Percentiles rank a stretch among this genome's conserved stretches.
These are phyloP conservation scores for Magallana gigas DNA, from an alignment of 1,140 invertebrate genomes.

Conservation along the genomic window DNA sequence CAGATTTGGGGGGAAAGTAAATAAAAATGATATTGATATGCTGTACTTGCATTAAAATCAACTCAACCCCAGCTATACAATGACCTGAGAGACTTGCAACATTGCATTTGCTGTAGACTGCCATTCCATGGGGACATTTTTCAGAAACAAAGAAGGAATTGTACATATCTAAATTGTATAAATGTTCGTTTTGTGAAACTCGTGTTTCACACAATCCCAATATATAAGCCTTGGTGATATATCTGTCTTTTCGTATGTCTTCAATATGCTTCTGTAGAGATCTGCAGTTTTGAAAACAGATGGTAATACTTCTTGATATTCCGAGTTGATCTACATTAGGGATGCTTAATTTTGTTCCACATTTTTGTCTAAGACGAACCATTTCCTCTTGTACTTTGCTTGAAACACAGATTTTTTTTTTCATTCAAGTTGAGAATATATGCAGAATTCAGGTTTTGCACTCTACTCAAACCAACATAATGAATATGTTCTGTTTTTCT, in stretches of 20 bases:
- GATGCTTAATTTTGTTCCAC: not conserved
- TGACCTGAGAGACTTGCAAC: not conserved
- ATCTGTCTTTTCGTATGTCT: conserved; percentile 31
- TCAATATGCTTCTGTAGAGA: conserved; percentile 45
- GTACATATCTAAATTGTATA: not conserved
- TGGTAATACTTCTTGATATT: not conserved
- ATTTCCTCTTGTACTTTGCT: conserved; percentile 25
- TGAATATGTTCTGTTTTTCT: conserved; percentile 49
- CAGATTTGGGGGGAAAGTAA: conserved; percentile 22
- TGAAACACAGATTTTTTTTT: conserved; percentile 38
- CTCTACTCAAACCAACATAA: conserved; percentile 50
- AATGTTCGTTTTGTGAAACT: conserved; percentile 39
- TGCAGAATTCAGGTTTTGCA: conserved; percentile 31
- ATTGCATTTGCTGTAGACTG: conserved; percentile 6
- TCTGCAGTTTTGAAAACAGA: conserved; percentile 45
- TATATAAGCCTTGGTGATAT: conserved; percentile 15
- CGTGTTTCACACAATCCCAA: conserved; percentile 43
- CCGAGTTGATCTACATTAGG: not conserved
- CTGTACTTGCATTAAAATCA: not conserved
- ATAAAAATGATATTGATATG: conserved; percentile 30
- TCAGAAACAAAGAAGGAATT: not conserved
- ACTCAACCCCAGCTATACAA: not conserved
- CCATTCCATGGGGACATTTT: conserved; percentile 7
- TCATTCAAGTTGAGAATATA: conserved; percentile 31
- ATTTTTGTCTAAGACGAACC: not conserved